A percentile compares a stretch with the other conserved stretches of the same genome.
Conservation (phyloP, 1,140 invertebrate genomes). For the Oryctes rhinoceros region DNA sequence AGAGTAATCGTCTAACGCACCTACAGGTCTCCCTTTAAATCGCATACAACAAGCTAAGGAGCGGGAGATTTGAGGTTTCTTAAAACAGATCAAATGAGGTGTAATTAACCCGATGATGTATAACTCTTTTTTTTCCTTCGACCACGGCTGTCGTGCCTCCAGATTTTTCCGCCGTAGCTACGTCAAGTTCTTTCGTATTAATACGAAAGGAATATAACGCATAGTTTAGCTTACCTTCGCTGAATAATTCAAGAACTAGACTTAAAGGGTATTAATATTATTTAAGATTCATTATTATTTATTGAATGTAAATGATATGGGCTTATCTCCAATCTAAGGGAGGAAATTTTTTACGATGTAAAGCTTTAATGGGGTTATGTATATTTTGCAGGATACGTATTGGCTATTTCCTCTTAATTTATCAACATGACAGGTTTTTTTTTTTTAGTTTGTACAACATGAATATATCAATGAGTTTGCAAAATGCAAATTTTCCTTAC, state of each 20-base stretch:
- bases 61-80: background rate
- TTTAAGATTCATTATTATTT: constrained; percentile 3
- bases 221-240: background rate
- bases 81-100: constrained; percentile 13
- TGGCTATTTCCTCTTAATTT: constrained; percentile 21
- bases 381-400: background rate
- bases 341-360: background rate
- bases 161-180: background rate
- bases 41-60: background rate
- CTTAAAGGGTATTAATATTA: background rate
- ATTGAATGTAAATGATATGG: constrained; percentile 20
- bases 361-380: background rate
- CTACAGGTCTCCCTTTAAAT: background rate
- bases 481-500: constrained; percentile 7
- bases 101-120: constrained; percentile 21
- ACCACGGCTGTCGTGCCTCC: background rate
- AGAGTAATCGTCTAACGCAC: background rate
- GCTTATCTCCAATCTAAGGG: background rate
- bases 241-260: constrained; percentile 1
- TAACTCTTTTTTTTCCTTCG: constrained; percentile 13
- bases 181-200: background rate
- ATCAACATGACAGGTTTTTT: constrained; percentile 1
- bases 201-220: background rate
- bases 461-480: background rate
- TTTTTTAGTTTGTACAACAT: background rate